Evolutionary conservation across 2,888 invertebrate species (phyloP), one percentile per base, ranked within the genome.

Genomic region (Argyra leucocephala): DNA sequence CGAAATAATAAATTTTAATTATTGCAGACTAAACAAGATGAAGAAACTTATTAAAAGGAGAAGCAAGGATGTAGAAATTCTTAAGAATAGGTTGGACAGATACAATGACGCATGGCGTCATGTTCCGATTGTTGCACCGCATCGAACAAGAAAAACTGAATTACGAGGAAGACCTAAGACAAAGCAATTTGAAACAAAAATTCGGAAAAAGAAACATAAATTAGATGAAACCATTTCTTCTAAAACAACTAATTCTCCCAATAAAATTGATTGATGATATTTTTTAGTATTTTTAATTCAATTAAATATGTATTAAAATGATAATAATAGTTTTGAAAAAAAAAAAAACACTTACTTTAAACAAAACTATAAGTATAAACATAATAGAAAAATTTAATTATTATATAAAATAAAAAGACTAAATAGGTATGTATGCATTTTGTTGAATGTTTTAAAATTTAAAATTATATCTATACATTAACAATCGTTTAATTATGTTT

Each of bases 141-240:
- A 76, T 67, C 74, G 78, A 2, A 79, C 76, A 26, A 74, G 79
- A 7, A 78, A 78, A 67, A 75, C 76, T 0, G 78, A 79, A 68
- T 73, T 78, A 26, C 78, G 79, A 64, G 74, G 78, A 1, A 79
- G 78, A 1, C 78, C 78, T 0, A 78, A 78, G 61, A 78, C 78
- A 0, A 78, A 78, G 63, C 70, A 21, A 65, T 7, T 64, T 37
- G 63, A 66, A 22, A 65, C 66, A 63, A 67, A 69, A 66, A 63
- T 66, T 63, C 66, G 48, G 65, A 61, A 63, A 62, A 26, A 62
- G 7, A 66, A 62, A 62, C 63, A 62, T 61, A 22, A 60, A 61
- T 57, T 48, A 36, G 62, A 66, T 64, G 36, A 58, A 64, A n/a
- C 10, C 24, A 58, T 23, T 58, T 64, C 58, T 48, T 65, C 5